These are phyloP conservation scores for Aratinga solstitialis DNA, from an alignment of 2,797 vertebrate genomes.

Conservation along the genomic window DNA sequence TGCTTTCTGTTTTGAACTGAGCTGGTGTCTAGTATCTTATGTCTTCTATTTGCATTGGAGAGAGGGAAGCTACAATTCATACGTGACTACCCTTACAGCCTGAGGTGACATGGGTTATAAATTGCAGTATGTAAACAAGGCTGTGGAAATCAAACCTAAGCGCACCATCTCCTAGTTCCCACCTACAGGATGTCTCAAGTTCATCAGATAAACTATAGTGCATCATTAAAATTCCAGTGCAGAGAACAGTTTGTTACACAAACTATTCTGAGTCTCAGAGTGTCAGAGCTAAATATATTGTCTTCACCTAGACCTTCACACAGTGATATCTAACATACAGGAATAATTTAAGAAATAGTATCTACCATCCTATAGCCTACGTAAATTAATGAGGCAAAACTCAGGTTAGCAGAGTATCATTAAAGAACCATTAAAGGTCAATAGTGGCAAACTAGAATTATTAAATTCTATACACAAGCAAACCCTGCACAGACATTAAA, in stretches of 20 bases:
- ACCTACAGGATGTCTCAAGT: conserved; percentile 16
- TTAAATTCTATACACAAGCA: neutral
- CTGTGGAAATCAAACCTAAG: neutral
- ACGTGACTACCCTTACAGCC: neutral
- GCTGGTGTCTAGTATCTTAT: neutral
- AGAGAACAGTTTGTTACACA: neutral
- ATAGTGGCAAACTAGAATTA: neutral
- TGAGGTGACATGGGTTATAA: neutral
- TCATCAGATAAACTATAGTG: conserved; percentile 13
- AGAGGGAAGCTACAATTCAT: neutral
- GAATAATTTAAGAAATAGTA: neutral
- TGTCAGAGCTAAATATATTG: neutral
- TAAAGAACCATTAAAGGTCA: neutral
- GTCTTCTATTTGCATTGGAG: neutral
- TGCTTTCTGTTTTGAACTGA: neutral
- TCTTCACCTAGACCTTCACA: neutral
- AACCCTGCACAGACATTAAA: neutral
- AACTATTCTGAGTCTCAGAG: neutral
- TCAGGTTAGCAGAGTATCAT: neutral
- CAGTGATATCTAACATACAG: neutral
- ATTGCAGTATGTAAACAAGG: neutral
- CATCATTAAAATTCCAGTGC: neutral
- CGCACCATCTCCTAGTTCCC: neutral
- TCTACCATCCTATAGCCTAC: neutral
- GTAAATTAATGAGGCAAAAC: neutral